Evolutionary conservation across 2,113 vertebrate species (phyloP).

Genomic region (Panthera leo): DNA sequence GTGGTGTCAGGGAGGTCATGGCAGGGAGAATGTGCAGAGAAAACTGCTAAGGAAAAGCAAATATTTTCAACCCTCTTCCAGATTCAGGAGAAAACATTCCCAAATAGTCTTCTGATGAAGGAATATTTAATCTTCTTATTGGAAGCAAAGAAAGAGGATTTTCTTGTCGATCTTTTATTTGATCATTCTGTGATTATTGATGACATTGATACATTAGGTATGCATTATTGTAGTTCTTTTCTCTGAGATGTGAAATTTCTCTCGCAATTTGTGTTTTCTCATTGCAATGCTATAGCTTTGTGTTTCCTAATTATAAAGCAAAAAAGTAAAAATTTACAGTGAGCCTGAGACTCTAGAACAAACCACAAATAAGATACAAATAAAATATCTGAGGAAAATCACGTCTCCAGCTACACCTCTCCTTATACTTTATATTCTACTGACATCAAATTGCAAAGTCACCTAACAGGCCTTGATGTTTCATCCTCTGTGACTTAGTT

Average conservation of each 20-base stretch:
- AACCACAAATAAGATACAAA: conserved; percentile 35
- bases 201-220: background rate
- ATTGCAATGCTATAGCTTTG: background rate
- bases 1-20: fast-evolving
- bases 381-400: conserved; percentile 40
- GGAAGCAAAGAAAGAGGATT: conserved; percentile 32
- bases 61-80: conserved; percentile 6
- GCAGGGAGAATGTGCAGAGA: background rate
- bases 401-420: background rate
- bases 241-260: conserved; percentile 1
- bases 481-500: conserved; percentile 19
- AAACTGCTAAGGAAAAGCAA: conserved; percentile 20
- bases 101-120: background rate
- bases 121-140: background rate
- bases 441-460: background rate
- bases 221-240: background rate
- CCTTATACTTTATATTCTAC: background rate
- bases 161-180: conserved; percentile 19
- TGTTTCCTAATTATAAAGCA: conserved; percentile 6
- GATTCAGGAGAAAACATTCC: conserved; percentile 30
- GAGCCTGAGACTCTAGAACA: background rate
- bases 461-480: background rate
- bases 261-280: background rate
- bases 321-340: conserved; percentile 24
- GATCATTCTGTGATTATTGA: background rate